Conservation (phyloP, 2,888 invertebrate genomes). For the Callimorpha dominula region DNA sequence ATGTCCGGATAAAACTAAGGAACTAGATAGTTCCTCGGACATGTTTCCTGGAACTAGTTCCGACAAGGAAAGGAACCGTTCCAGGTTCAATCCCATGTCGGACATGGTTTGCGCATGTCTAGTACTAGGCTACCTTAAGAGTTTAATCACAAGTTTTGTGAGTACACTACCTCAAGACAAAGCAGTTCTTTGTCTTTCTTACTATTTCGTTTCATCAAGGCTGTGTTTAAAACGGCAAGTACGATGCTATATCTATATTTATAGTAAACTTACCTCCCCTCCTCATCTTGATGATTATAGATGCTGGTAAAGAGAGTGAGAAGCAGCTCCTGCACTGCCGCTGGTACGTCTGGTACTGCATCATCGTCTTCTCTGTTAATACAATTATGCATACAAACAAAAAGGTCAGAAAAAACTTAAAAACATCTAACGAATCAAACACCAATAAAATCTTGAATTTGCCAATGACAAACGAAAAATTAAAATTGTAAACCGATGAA, state of each 20-base stretch:
- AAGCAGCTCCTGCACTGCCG: slow-evolving; percentile 96
- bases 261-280: slow-evolving; percentile 87
- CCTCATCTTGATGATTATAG: slow-evolving; percentile 98
- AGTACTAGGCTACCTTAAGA: not conserved
- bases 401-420: not conserved
- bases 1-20: too few relatives aligned
- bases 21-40: too few relatives aligned
- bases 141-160: not conserved
- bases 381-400: not conserved
- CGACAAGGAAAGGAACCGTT: too few relatives aligned
- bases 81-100: too few relatives aligned
- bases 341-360: slow-evolving; percentile 95
- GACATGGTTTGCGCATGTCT: too few relatives aligned
- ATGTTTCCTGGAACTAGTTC: too few relatives aligned
- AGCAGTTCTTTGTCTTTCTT: too few relatives aligned
- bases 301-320: slow-evolving; percentile 96
- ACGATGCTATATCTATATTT: not conserved
- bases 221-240: too few relatives aligned
- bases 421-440: not conserved
- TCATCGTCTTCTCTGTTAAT: slow-evolving; percentile 90
- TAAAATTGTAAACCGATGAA: too few relatives aligned
- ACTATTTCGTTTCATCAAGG: too few relatives aligned
- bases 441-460: not conserved
- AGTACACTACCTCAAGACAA: not conserved
- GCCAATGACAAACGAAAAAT: too few relatives aligned